Base-by-base conservation (phyloP, 2,113 vertebrate genomes). In the Aythya baeri region DNA sequence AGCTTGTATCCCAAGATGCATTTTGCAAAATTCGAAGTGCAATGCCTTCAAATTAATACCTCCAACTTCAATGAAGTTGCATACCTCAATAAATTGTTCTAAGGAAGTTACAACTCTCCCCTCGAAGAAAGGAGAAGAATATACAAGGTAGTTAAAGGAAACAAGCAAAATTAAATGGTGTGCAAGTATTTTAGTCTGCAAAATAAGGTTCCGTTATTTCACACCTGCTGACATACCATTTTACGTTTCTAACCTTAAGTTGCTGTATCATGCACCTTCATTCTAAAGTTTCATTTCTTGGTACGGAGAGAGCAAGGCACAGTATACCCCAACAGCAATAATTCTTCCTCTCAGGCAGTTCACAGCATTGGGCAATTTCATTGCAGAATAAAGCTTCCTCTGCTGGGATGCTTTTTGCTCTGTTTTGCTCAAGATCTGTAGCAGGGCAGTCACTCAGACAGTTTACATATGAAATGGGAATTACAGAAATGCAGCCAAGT, bases 261-360 rank as follows among this genome's bases (percentile, higher is more conserved):
- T 38, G 49, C 23, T 16, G 7, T 26, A 26, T 21, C 34, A 50
- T 15, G 13, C 26, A 21, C 49, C 10, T 3, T n/a, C 11, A 50
- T 50, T 46, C 13, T 66, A 31, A 9, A 14, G 14, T 41, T 18
- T 31, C 1, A 0, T 34, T 41, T 77, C n/a, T 20, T 26, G 29
- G 32, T 29, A 29, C 2, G 1, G 6, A 43, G 14, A 38, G 65
- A 58, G 44, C 13, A 46, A 49, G 21, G 17, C 43, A 59, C 26
- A 5, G 17, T 5, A 2, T 8, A 15, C 4, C 21, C 34, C 50
- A 17, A 3, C 11, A 27, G 26, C 41, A 32, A 26, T 1, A 25
- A 38, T 7, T 63, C 34, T 4, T 63, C 31, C 32, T 67, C 32
- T n/a, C 4, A 1, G 7, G 46, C 41, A 26, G 7, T 1, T 17